A percentile compares a stretch with the other conserved stretches of the same genome.
phyloP scores from a whole-genome alignment of 2,888 invertebrate genomes.

The Bimastos eiseni region DNA sequence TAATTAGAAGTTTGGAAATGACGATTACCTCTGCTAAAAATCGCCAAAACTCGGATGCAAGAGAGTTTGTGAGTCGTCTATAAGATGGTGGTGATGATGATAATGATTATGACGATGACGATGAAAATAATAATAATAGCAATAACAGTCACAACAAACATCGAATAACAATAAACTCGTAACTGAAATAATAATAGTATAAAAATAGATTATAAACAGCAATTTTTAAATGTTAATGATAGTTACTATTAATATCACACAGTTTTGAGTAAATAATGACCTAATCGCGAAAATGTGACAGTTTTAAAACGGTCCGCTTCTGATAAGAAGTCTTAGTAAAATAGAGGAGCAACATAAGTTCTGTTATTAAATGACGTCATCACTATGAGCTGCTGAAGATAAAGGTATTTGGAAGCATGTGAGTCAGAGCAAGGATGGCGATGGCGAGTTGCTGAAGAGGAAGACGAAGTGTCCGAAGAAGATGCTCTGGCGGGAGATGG shows the following conservation, averaged over 20 bases:
- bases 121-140: not conserved
- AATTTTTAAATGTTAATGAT: not conserved
- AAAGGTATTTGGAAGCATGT: not conserved
- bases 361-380: not conserved
- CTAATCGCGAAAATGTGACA: not conserved
- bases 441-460: not conserved
- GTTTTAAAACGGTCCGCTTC: not conserved
- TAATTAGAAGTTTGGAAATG: too few relatives aligned
- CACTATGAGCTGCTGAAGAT: not conserved
- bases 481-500: not conserved
- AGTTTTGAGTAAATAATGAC: not conserved
- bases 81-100: not conserved
- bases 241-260: not conserved
- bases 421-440: not conserved
- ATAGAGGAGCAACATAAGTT: constrained; percentile 1
- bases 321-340: not conserved
- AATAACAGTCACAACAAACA: not conserved
- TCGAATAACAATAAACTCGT: too few relatives aligned
- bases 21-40: too few relatives aligned
- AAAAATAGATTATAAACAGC: not conserved
- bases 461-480: not conserved
- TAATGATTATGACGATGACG: not conserved
- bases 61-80: too few relatives aligned
- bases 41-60: too few relatives aligned
- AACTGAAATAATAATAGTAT: too few relatives aligned